Evolutionary conservation across 2,797 vertebrate genomes (phyloP).

Genomic region (Ambastaia sidthimunki): DNA sequence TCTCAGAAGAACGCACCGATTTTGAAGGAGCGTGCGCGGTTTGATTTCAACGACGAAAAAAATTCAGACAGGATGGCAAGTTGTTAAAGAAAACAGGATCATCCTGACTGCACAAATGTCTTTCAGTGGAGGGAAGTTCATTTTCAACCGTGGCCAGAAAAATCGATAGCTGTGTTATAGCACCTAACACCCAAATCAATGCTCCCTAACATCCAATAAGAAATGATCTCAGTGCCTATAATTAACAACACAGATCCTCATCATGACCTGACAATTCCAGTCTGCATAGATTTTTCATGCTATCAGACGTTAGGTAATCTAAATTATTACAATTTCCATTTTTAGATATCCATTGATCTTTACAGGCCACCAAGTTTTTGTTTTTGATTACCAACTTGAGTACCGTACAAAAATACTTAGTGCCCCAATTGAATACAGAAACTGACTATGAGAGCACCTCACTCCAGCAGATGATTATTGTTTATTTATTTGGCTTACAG

Average conservation of each 20-base stretch:
- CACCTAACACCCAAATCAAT: conserved; percentile 64
- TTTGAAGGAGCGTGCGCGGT: conserved; percentile 4
- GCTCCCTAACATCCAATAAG: conserved; percentile 59
- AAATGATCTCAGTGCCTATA: conserved; percentile 65
- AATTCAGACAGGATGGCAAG: conserved; percentile 7
- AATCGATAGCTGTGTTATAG: conserved; percentile 64
- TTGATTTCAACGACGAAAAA: not conserved
- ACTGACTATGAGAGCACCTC: conserved; percentile 33
- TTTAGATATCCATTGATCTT: conserved; percentile 36
- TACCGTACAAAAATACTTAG: conserved; percentile 1
- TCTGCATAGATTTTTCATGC: conserved; percentile 26
- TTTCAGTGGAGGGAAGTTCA: conserved; percentile 41
- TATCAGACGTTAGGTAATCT: conserved; percentile 45
- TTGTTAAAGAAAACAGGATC: conserved; percentile 18
- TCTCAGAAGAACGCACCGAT: conserved; percentile 20
- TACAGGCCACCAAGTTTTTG: conserved; percentile 2
- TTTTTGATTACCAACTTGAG: conserved; percentile 27
- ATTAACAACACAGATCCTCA: conserved; percentile 70
- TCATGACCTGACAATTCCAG: conserved; percentile 53
- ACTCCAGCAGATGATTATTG: conserved; percentile 42
- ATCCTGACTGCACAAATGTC: conserved; percentile 27
- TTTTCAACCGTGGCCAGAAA: conserved; percentile 46
- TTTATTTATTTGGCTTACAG: conserved; percentile 54
- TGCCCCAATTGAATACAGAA: conserved; percentile 22
- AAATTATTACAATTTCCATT: conserved; percentile 47